A percentile compares a stretch with the other conserved stretches of the same genome.
Evolutionary conservation across 2,797 vertebrate genomes (phyloP).

Genomic region (Eulemur albifrons): DNA sequence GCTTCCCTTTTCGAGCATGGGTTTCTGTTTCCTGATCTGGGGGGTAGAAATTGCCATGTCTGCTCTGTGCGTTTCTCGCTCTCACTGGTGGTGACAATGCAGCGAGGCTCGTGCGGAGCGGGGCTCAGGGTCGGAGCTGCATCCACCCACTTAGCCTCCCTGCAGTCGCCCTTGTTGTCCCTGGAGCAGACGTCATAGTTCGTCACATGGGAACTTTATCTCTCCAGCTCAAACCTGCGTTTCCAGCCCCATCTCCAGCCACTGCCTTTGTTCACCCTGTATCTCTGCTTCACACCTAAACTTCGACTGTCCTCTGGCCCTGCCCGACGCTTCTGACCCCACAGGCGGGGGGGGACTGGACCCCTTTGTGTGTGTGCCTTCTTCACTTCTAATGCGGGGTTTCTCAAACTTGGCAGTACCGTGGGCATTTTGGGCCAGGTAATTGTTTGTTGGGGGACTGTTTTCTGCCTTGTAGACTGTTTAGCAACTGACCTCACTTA

Average conservation of each 20-base stretch:
- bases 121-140: not conserved
- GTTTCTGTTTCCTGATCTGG: not conserved
- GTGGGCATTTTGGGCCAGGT: no score
- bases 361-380: not conserved
- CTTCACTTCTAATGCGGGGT: not conserved
- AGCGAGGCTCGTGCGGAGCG: no score
- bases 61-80: rapidly evolving
- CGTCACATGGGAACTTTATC: not conserved
- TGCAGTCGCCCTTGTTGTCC: not conserved
- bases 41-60: not conserved
- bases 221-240: not conserved
- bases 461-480: not conserved
- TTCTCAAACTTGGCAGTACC: not conserved
- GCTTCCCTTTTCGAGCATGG: not conserved
- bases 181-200: not conserved
- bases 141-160: not conserved
- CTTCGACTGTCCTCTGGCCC: not conserved
- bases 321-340: no score
- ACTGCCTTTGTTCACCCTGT: not conserved
- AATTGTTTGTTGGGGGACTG: not conserved
- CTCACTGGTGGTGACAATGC: no score
- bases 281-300: not conserved
- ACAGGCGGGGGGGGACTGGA: no score
- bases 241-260: not conserved
- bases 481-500: not conserved